phyloP scores from a whole-genome alignment of 64 coral and sea anemone species.

The Anthopleura sola region DNA sequence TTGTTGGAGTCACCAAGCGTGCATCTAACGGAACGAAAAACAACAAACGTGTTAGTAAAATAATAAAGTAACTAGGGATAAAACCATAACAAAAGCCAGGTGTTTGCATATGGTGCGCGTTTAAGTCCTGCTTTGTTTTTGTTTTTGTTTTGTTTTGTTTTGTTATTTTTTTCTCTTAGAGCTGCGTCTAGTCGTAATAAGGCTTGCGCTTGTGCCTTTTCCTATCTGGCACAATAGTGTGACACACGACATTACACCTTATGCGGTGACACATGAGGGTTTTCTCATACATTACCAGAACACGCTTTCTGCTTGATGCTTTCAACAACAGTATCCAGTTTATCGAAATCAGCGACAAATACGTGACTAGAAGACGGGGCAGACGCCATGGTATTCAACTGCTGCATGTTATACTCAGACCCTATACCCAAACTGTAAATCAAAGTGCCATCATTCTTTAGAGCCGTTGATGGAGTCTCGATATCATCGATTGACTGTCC shows the following conservation, averaged over 20 bases:
- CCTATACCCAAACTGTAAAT: constrained; percentile 29
- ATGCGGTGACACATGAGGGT: too few species aligned
- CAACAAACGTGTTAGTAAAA: not conserved
- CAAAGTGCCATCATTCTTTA: not conserved
- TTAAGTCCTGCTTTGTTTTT: too few species aligned
- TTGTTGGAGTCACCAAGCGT: not conserved
- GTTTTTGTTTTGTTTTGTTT: too few species aligned
- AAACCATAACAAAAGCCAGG: too few species aligned
- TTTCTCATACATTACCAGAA: not conserved
- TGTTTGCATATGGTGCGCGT: too few species aligned
- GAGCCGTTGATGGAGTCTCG: not conserved
- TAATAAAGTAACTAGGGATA: too few species aligned
- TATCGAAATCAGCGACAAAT: constrained; percentile 40
- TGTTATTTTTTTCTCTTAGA: too few species aligned
- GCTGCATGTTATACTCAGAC: not conserved
- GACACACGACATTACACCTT: too few species aligned
- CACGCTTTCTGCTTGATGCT: constrained; percentile 43
- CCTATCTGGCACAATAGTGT: too few species aligned
- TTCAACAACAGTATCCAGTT: constrained; percentile 28
- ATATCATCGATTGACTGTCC: not conserved
- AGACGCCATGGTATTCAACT: constrained; percentile 50
- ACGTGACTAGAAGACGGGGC: constrained; percentile 38
- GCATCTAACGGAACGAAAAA: not conserved
- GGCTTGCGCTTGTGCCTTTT: too few species aligned
- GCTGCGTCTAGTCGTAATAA: too few species aligned